Evolutionary conservation across 2,888 invertebrate species (phyloP).

Genomic region (Germaria angustata): DNA sequence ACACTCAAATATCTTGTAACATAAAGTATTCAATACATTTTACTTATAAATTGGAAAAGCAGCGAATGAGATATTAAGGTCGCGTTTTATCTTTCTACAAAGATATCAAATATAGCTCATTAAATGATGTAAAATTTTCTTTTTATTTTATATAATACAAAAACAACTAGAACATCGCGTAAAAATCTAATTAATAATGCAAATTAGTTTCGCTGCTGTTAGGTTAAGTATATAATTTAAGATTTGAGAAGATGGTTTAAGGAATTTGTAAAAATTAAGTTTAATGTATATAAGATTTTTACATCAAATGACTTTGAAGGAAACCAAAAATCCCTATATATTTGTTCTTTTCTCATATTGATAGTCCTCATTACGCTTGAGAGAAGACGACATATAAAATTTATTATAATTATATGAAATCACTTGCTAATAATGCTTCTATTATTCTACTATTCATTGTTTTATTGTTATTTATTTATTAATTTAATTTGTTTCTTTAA

Average conservation of each 20-base stretch:
- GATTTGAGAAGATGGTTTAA: neutral
- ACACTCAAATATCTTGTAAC: neutral
- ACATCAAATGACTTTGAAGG: too few relatives aligned
- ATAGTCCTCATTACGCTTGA: too few relatives aligned
- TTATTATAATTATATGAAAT: too few relatives aligned
- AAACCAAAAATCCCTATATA: too few relatives aligned
- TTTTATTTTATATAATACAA: neutral
- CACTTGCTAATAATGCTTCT: too few relatives aligned
- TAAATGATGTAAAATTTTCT: constrained; percentile 16
- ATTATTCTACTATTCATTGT: neutral
- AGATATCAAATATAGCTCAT: constrained; percentile 48
- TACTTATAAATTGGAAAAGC: neutral
- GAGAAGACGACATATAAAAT: too few relatives aligned
- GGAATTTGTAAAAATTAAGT: neutral
- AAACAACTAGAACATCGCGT: neutral
- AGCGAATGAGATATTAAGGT: neutral
- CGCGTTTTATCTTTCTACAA: neutral
- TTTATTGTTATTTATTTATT: neutral
- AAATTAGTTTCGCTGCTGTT: constrained; percentile 44
- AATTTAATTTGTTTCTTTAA: too few relatives aligned
- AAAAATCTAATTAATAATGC: constrained; percentile 54
- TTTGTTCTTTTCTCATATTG: too few relatives aligned
- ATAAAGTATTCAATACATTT: neutral
- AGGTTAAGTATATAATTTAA: neutral
- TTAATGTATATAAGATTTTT: too few relatives aligned